Evolutionary conservation across 2,797 vertebrate species (phyloP).

Genomic region (Pseudomugil gertrudae): DNA sequence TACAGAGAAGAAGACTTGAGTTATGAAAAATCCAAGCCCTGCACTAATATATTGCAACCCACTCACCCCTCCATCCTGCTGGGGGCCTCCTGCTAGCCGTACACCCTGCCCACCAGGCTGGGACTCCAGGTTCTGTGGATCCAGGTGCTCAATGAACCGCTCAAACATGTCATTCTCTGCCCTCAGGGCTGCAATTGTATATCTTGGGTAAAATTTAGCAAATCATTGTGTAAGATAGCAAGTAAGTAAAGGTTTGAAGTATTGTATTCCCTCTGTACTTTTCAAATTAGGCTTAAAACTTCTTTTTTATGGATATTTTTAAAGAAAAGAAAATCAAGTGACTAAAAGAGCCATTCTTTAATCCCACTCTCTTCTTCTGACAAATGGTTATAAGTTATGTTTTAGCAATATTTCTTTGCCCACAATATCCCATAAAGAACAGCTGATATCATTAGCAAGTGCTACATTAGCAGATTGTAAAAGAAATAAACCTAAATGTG

Average conservation of each 20-base stretch:
- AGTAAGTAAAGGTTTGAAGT: background rate
- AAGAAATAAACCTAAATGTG: background rate
- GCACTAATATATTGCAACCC: background rate
- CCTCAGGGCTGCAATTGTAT: constrained; percentile 43
- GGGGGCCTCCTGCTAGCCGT: constrained; percentile 1
- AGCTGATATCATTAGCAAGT: background rate
- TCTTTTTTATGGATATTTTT: too few species aligned
- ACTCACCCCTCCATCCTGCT: constrained; percentile 47
- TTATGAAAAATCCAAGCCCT: too few species aligned
- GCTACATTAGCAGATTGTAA: constrained; percentile 4
- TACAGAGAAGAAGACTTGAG: too few species aligned
- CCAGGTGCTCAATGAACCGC: constrained; percentile 47
- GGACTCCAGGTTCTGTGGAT: constrained; percentile 24
- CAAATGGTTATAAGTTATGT: background rate
- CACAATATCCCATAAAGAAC: background rate
- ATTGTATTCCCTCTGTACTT: too few species aligned
- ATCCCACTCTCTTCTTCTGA: too few species aligned
- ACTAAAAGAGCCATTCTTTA: too few species aligned
- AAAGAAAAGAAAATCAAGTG: too few species aligned
- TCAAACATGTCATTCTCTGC: constrained; percentile 67
- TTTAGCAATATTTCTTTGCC: background rate
- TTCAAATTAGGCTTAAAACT: too few species aligned
- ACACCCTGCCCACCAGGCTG: constrained; percentile 1
- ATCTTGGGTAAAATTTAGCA: constrained; percentile 27
- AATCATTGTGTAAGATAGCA: background rate